Base-by-base conservation (phyloP, 2,888 invertebrate genomes). In the Polylopha cassiicola region DNA sequence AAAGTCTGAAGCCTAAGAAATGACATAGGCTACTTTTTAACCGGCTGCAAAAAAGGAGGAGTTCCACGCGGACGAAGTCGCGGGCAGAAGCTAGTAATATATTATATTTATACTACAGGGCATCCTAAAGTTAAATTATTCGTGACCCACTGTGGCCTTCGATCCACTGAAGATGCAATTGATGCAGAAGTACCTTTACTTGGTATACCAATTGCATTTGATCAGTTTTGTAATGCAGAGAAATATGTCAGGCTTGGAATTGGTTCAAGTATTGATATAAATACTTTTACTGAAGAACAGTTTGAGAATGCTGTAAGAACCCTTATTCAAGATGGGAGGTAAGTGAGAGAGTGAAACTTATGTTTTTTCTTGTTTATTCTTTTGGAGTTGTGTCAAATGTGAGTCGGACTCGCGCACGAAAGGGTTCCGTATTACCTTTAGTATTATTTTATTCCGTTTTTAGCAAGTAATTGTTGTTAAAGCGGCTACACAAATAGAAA, bases 101-200 rank as follows among this genome's bases (percentile, higher is more conserved):
- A 38, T 23, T 17, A 6, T n/a, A 13, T 4, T 20, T 8, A n/a
- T 13, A 3, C 1, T 61, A 3, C 49, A 73, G 73, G 50, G 23
- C 86, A 86, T 58, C 71, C 74, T 6, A 87, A 87, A 29, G 43
- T 87, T 1, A 86, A 86, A 44, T 42, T 81, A 0, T 87, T 87
- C 24, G 66, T 87, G 23, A 82, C 79, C 0, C 87, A 86, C 71
- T 79, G 75, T 31, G 86, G 86, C 1, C 44, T 84, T 1, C 85
- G 85, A 45, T 86, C 86, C 0, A 69, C 79, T 1, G 81, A 84
- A 29, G 86, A 86, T 54, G 68, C 84, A 0, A 73, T 86, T 7
- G 53, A 58, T 4, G 73, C 75, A 6, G 72, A 71, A 18, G 73
- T 82, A 1, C 84, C 85, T 0, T 47, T 86, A 1, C 45, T 86